A percentile compares a stretch with the other conserved stretches of the same genome.
Evolutionary conservation across 2,797 vertebrate species (phyloP).

Genomic region (Phoxinus dragarum): DNA sequence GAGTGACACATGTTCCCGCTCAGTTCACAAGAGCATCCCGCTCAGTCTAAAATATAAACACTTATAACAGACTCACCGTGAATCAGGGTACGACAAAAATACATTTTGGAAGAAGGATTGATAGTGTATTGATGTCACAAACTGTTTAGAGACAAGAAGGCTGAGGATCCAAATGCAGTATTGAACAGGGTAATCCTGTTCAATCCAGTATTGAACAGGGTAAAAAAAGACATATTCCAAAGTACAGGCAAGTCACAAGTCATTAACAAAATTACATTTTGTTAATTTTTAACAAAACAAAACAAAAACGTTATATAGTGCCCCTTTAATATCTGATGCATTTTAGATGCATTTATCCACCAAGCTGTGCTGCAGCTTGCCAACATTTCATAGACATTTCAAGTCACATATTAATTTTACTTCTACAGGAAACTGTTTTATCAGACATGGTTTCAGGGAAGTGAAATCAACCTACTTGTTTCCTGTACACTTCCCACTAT

Average conservation of each 20-base stretch:
- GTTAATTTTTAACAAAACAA: neutral
- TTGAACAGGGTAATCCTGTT: too few relatives aligned
- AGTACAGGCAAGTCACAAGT: too few relatives aligned
- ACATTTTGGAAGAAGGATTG: neutral
- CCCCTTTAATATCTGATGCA: neutral
- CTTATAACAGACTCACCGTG: neutral
- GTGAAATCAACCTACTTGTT: constrained; percentile 1
- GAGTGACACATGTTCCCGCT: too few relatives aligned
- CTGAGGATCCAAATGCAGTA: too few relatives aligned
- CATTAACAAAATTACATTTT: too few relatives aligned
- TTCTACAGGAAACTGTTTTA: neutral
- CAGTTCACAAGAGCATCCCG: neutral
- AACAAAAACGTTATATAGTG: neutral
- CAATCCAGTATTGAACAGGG: too few relatives aligned
- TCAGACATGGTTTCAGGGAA: constrained; percentile 34
- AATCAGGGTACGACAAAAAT: neutral
- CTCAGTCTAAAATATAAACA: neutral
- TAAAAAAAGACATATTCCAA: too few relatives aligned
- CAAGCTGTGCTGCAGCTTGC: neutral
- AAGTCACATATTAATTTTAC: neutral
- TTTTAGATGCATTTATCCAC: neutral
- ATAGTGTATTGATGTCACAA: neutral
- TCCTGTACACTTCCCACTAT: constrained; percentile 36
- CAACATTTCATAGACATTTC: neutral
- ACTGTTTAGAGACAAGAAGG: too few relatives aligned